Conservation (phyloP, 2,113 vertebrate genomes). For the Tretioscincus oriximinensis region DNA sequence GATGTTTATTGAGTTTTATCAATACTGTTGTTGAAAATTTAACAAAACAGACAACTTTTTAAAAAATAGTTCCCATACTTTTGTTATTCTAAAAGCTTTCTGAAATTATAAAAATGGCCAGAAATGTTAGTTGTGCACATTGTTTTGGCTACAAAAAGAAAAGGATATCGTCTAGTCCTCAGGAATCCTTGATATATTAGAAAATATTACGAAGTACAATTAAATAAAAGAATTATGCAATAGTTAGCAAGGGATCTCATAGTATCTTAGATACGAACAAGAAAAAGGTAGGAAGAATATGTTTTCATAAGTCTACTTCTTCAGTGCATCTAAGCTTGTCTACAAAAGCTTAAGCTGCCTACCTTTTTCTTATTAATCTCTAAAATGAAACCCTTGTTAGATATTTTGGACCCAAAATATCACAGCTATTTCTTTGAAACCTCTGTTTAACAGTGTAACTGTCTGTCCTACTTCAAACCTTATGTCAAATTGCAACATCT, state of each 20-base stretch:
- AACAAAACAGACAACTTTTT: slow-evolving; percentile 10
- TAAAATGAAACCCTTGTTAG: too few relatives aligned
- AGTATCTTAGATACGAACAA: too few relatives aligned
- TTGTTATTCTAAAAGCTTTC: not conserved
- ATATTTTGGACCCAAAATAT: too few relatives aligned
- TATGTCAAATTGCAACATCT: not conserved
- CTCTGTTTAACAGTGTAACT: not conserved
- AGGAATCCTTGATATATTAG: slow-evolving; percentile 26
- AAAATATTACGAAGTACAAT: slow-evolving; percentile 35
- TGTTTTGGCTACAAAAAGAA: slow-evolving; percentile 29
- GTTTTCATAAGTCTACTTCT: too few relatives aligned
- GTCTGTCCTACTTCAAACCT: slow-evolving; percentile 50
- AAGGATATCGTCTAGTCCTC: slow-evolving; percentile 25
- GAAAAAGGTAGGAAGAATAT: too few relatives aligned
- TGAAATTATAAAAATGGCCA: slow-evolving; percentile 1
- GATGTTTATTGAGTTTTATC: too few relatives aligned
- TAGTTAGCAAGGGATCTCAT: not conserved
- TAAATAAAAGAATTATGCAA: slow-evolving; percentile 22
- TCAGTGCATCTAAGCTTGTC: too few relatives aligned
- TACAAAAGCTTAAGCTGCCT: too few relatives aligned
- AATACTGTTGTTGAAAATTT: not conserved
- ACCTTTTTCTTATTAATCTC: too few relatives aligned
- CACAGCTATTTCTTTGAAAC: too few relatives aligned
- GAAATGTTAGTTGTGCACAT: slow-evolving; percentile 7
- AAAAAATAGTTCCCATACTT: slow-evolving; percentile 2